Conservation (phyloP, 1,140 invertebrate species). For the Drosophila willistoni region DNA sequence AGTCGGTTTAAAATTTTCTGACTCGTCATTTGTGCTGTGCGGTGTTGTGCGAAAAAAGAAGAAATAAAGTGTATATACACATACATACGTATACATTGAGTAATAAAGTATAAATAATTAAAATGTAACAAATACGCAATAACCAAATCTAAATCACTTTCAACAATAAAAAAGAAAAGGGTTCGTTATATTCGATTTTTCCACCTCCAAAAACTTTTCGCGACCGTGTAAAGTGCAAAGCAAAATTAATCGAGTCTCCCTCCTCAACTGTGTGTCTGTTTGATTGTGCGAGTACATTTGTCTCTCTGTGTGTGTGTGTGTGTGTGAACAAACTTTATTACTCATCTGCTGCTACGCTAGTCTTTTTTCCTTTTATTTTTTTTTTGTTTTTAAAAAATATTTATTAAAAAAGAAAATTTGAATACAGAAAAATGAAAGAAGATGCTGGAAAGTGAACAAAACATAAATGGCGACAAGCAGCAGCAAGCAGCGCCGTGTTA, state of each 20-base stretch:
- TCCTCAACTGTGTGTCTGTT: conserved; percentile 23
- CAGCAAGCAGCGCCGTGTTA: neutral
- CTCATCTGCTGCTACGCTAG: conserved; percentile 52
- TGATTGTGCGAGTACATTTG: conserved; percentile 28
- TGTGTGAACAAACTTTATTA: conserved; percentile 61
- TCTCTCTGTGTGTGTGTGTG: conserved; percentile 13
- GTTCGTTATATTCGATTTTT: conserved; percentile 8
- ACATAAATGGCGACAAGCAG: conserved; percentile 9
- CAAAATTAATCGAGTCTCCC: conserved; percentile 31
- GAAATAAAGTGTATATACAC: conserved; percentile 46
- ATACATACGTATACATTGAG: conserved; percentile 58
- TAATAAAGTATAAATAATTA: conserved; percentile 72
- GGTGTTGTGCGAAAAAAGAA: conserved; percentile 63
- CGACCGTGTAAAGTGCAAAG: conserved; percentile 17
- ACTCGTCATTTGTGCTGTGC: conserved; percentile 71
- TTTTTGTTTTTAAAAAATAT: conserved; percentile 20
- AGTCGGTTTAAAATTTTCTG: conserved; percentile 79
- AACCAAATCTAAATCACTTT: conserved; percentile 10
- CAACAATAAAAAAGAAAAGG: conserved; percentile 26
- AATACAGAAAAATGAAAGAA: conserved; percentile 18
- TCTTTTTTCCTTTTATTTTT: neutral
- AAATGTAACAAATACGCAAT: conserved; percentile 39
- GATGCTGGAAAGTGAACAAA: conserved; percentile 1
- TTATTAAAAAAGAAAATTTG: conserved; percentile 29
- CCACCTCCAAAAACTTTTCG: conserved; percentile 4